A percentile compares a stretch with the other conserved stretches of the same genome.
These are phyloP conservation scores for Phalera bucephala DNA, from an alignment of 2,888 invertebrate genomes.

Conservation along the genomic window DNA sequence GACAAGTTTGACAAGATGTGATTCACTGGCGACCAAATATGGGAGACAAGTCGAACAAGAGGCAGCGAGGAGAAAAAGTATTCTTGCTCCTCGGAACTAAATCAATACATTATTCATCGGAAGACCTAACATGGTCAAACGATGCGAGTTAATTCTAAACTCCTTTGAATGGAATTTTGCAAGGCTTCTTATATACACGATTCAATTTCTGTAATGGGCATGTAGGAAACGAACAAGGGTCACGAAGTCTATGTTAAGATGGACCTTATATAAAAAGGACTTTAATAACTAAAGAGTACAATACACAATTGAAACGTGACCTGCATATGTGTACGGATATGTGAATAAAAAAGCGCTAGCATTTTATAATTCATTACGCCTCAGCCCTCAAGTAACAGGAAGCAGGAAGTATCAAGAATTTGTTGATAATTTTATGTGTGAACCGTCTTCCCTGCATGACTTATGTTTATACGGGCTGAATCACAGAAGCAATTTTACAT, in stretches of 20 bases:
- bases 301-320: constrained; percentile 37
- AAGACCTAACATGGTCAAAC: constrained; percentile 55
- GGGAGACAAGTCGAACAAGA: constrained; percentile 38
- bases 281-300: constrained; percentile 17
- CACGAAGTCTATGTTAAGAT: constrained; percentile 21
- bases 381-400: constrained; percentile 33
- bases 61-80: constrained; percentile 48
- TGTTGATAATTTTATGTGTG: constrained; percentile 25
- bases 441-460: constrained; percentile 8
- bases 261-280: constrained; percentile 12
- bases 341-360: constrained; percentile 13
- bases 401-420: constrained; percentile 41
- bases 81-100: constrained; percentile 42
- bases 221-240: constrained; percentile 52
- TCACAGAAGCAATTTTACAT: constrained; percentile 41
- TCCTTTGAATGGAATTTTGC: constrained; percentile 47
- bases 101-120: constrained; percentile 58
- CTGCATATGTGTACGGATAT: constrained; percentile 25
- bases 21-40: constrained; percentile 57
- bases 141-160: constrained; percentile 46
- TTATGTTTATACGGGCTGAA: constrained; percentile 31
- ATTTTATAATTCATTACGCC: constrained; percentile 28
- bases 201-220: constrained; percentile 49
- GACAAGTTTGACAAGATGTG: constrained; percentile 46
- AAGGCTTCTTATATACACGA: constrained; percentile 45